phyloP scores from a whole-genome alignment of 1,140 invertebrate genomes.

The Elymnias hypermnestra region DNA sequence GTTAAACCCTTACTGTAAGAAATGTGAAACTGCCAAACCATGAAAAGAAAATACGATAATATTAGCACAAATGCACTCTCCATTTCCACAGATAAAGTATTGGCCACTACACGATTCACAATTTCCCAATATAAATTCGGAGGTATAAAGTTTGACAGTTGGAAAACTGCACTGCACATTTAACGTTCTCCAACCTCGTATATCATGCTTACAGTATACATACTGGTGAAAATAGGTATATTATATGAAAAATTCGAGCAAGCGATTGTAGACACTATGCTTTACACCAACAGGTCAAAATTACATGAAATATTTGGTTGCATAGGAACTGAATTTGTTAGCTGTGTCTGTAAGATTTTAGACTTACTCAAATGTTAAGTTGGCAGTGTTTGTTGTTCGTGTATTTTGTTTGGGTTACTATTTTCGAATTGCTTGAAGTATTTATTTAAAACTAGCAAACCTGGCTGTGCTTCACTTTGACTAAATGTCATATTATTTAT shows the following conservation, averaged over 20 bases:
- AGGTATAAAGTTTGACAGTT: conserved; percentile 29
- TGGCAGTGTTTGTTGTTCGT: conserved; percentile 14
- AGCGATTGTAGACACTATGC: background rate
- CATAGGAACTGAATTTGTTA: background rate
- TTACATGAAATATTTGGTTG: background rate
- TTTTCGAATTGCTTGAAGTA: conserved; percentile 10
- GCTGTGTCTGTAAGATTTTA: conserved; percentile 8
- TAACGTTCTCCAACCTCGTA: conserved; percentile 19
- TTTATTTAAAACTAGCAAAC: conserved; percentile 4
- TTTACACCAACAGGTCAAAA: background rate
- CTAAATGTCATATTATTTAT: too few species aligned
- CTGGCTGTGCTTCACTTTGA: too few species aligned
- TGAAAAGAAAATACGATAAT: conserved; percentile 11
- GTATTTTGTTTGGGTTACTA: conserved; percentile 18
- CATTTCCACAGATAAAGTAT: conserved; percentile 18
- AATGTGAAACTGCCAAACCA: conserved; percentile 6
- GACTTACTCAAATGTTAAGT: conserved; percentile 13
- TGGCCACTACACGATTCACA: conserved; percentile 16
- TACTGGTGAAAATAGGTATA: background rate
- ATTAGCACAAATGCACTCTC: conserved; percentile 11
- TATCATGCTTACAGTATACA: conserved; percentile 22
- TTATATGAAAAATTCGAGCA: background rate
- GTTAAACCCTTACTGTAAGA: too few species aligned
- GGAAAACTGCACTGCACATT: conserved; percentile 22
- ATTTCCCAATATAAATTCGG: conserved; percentile 26